Base-by-base conservation (phyloP, 2,113 vertebrate species). In the Lucifuga dentata region DNA sequence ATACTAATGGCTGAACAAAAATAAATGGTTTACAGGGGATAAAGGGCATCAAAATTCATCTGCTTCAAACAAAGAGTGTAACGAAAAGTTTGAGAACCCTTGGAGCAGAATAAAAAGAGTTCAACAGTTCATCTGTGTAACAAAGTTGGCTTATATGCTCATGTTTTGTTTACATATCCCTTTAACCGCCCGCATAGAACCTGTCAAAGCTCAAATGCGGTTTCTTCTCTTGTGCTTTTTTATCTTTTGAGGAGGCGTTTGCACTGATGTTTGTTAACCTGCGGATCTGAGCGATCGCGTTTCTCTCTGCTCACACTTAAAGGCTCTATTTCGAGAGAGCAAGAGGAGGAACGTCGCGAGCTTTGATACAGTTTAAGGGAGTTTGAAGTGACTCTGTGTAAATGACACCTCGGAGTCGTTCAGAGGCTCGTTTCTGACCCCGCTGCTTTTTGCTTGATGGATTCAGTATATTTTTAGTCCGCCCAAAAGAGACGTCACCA, bases 391-490 rank as follows among this genome's bases (percentile, higher is more conserved):
- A 38, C 44, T 4, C 49, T 6, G 16, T 0, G 53, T 50, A 59
- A 76, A 68, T 61, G 72, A 76, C 72, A 57, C 58, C 63, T 52
- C 72, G 11, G 68, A 78, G 67, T 68, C 75, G n/a, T 40, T 56
- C 52, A 9, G 21, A 3, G 55, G 61, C 41, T 17, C 20, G 43
- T 57, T 65, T 41, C 69, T 24, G 26, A 2, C 44, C 53, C 60
- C 4, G 49, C 76, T 52, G 68, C 76, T 55, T 35, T 44, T 35
- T 44, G 46, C 44, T 41, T 76, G 76, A 84, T 80, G 68, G 81
- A 80, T 80, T 73, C 40, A 1, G 59, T 61, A 40, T 80, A 84
- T 84, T 80, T 83, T 80, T 80, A 79, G 81, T 52, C 49, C 12
- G 43, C 53, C 72, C 68, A 51, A 43, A 61, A 68, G 76, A 73